A percentile compares a stretch with the other conserved stretches of the same genome.
Conservation (phyloP, 2,888 invertebrate genomes). For the Meteorus colon region DNA sequence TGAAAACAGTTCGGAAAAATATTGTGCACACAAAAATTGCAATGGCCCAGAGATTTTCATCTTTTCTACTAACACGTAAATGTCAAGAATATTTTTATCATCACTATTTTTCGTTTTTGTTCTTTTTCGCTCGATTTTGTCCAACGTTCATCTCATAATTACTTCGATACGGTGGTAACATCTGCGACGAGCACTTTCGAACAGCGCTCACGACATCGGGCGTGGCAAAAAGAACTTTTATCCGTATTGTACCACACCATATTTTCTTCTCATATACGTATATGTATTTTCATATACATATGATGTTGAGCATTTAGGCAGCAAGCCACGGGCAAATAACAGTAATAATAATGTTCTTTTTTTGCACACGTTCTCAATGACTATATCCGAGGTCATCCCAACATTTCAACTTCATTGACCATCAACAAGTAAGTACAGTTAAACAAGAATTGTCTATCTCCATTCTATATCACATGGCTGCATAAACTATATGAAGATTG, state of each 20-base stretch:
- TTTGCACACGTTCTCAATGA: too few species aligned
- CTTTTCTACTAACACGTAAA: background rate
- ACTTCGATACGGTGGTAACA: background rate
- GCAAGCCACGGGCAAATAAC: background rate
- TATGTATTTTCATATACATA: background rate
- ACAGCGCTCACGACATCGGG: background rate
- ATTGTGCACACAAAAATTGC: too few species aligned
- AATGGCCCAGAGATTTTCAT: background rate
- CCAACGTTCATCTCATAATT: slow-evolving; percentile 4
- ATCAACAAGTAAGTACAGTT: background rate
- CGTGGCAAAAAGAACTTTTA: background rate
- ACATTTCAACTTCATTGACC: background rate
- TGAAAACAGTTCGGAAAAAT: too few species aligned
- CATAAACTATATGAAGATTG: too few species aligned
- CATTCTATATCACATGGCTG: too few species aligned
- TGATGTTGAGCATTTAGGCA: background rate
- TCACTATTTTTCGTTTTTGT: background rate
- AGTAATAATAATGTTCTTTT: background rate
- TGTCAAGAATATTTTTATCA: background rate
- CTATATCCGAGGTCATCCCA: background rate
- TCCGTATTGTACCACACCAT: background rate
- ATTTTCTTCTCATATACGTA: background rate
- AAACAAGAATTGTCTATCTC: too few species aligned
- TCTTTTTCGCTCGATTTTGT: background rate
- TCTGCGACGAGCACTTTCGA: background rate